These are phyloP conservation scores for Salvelinus alpinus DNA, from an alignment of 2,113 vertebrate genomes.

Conservation along the genomic window DNA sequence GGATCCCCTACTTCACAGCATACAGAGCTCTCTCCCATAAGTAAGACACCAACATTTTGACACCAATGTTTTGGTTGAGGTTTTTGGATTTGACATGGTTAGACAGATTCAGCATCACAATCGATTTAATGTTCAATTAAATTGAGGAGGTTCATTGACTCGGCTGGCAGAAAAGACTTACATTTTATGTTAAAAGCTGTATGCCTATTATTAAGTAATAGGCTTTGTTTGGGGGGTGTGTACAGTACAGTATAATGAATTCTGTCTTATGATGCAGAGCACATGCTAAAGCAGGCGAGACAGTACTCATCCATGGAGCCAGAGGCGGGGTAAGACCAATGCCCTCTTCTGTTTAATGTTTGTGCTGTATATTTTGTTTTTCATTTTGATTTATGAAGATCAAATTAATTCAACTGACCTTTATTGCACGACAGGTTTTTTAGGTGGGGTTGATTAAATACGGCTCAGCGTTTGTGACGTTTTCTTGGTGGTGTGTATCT, in stretches of 20 bases:
- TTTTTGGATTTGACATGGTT: background rate
- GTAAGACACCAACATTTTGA: constrained; percentile 66
- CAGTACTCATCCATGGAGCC: constrained; percentile 87
- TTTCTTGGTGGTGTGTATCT: background rate
- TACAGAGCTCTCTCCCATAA: constrained; percentile 89
- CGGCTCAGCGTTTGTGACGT: background rate
- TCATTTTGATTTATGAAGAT: no score
- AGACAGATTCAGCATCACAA: no score
- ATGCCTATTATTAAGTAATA: background rate
- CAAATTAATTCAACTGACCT: no score
- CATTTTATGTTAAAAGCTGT: no score
- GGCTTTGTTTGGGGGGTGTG: background rate
- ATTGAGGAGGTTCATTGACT: no score
- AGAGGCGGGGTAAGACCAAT: constrained; percentile 85
- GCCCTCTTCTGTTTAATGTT: background rate
- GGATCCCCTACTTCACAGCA: constrained; percentile 90
- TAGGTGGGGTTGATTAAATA: no score
- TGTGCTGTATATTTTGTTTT: no score
- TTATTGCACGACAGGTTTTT: no score
- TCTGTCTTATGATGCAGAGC: constrained; percentile 72
- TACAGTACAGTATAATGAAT: no score
- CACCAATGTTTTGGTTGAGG: no score
- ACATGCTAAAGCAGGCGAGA: constrained; percentile 80
- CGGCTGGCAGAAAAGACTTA: no score
- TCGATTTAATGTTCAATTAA: no score